A percentile compares a stretch with the other conserved stretches of the same genome.
Conservation (phyloP, 2,797 vertebrate species). For the Antrozous pallidus region DNA sequence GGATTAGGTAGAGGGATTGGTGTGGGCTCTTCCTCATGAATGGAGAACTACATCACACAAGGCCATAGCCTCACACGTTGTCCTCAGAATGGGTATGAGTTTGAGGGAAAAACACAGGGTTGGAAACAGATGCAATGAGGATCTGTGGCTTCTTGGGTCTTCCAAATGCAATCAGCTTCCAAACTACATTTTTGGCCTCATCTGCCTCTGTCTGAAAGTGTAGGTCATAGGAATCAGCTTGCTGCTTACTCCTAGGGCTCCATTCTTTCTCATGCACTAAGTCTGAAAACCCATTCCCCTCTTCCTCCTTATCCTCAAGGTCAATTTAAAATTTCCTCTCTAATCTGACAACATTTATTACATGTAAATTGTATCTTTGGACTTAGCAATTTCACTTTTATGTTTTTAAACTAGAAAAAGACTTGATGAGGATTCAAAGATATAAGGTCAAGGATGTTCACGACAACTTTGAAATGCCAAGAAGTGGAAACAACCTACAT, state of each 20-base stretch:
- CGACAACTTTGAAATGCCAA: not conserved
- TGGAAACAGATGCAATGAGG: not conserved
- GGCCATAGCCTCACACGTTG: not conserved
- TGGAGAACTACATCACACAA: not conserved
- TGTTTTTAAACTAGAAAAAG: not conserved
- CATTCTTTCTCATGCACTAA: rapidly evolving
- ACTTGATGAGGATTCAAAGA: not conserved
- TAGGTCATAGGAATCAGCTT: not conserved
- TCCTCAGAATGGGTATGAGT: not conserved
- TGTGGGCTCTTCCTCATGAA: not conserved
- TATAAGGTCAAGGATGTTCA: not conserved
- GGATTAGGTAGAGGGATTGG: not conserved
- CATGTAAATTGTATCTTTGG: not conserved
- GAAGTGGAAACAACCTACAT: not conserved
- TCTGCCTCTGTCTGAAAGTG: not conserved
- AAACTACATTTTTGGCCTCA: not conserved
- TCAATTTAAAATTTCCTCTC: not conserved
- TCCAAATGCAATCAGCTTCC: not conserved
- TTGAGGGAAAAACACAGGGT: not conserved
- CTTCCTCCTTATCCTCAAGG: not conserved
- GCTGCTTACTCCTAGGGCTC: no score
- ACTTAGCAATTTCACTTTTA: not conserved
- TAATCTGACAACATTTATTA: not conserved
- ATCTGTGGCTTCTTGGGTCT: not conserved
- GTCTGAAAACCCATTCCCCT: not conserved